These are phyloP conservation scores for Saturnia japonica DNA, from an alignment of 2,888 invertebrate species.

Conservation along the genomic window DNA sequence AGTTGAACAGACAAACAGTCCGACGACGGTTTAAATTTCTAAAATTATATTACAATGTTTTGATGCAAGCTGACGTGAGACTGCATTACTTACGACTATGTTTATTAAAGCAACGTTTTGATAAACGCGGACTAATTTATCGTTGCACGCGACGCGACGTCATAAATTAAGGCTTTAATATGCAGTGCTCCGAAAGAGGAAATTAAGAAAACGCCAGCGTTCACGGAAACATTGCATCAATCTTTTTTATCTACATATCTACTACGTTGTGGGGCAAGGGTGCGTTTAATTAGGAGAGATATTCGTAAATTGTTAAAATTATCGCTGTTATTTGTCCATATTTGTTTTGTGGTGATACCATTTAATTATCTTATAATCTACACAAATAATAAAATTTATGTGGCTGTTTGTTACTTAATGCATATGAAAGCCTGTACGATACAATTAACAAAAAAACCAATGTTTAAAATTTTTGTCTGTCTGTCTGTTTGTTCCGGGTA, in stretches of 20 bases:
- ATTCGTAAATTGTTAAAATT: background rate
- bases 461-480: too few relatives aligned
- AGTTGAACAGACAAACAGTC: conserved; percentile 63
- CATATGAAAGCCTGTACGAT: too few relatives aligned
- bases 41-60: background rate
- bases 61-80: conserved; percentile 17
- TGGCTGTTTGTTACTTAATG: too few relatives aligned
- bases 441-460: too few relatives aligned
- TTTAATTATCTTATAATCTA: too few relatives aligned
- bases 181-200: conserved; percentile 55
- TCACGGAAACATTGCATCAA: conserved; percentile 53
- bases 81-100: conserved; percentile 28
- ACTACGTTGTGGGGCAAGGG: background rate
- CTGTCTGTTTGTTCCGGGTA: too few relatives aligned
- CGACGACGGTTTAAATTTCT: conserved; percentile 50
- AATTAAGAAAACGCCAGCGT: conserved; percentile 61
- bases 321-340: too few relatives aligned
- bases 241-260: conserved; percentile 31
- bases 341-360: too few relatives aligned
- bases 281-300: background rate
- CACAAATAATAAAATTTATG: too few relatives aligned
- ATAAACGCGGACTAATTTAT: conserved; percentile 64
- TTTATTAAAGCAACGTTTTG: conserved; percentile 55
- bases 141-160: conserved; percentile 56
- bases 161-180: conserved; percentile 60